Conservation (phyloP, 2,888 invertebrate genomes). For the Temnothorax rugatulus region DNA sequence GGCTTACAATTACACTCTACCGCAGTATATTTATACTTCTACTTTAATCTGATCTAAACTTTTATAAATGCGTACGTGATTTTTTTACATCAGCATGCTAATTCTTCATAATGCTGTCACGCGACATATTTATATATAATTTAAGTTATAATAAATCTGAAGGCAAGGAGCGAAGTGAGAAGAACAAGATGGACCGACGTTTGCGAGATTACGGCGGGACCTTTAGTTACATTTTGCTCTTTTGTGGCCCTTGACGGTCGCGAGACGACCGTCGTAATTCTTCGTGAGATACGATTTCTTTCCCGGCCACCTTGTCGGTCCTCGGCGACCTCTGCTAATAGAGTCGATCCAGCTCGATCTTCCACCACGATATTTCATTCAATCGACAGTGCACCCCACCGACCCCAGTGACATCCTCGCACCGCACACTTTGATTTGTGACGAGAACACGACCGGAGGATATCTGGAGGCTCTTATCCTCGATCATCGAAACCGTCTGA, state of each 20-base stretch:
- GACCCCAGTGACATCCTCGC: not conserved
- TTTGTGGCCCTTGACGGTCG: conserved; percentile 9
- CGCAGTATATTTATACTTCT: not conserved
- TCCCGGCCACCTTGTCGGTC: conserved; percentile 5
- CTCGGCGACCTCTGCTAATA: conserved; percentile 26
- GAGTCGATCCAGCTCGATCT: conserved; percentile 23
- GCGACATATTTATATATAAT: not conserved
- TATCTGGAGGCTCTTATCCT: conserved; percentile 32
- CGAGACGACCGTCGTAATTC: conserved; percentile 22
- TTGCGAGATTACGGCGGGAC: conserved; percentile 5
- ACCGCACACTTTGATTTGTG: conserved; percentile 18
- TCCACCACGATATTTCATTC: conserved; percentile 38
- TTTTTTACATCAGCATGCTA: not conserved
- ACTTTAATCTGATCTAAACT: not conserved
- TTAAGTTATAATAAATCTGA: not conserved
- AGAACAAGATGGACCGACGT: not conserved
- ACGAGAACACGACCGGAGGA: conserved; percentile 21
- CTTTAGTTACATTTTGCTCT: conserved; percentile 29
- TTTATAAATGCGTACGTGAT: not conserved
- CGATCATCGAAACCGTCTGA: conserved; percentile 1
- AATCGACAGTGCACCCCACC: conserved; percentile 19
- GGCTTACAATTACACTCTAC: too few relatives aligned
- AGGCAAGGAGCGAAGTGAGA: not conserved
- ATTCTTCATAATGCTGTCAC: not conserved
- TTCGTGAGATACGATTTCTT: conserved; percentile 32